These are phyloP conservation scores for Campopleginae sp. DNA, from an alignment of 2,888 invertebrate genomes.

Conservation along the genomic window DNA sequence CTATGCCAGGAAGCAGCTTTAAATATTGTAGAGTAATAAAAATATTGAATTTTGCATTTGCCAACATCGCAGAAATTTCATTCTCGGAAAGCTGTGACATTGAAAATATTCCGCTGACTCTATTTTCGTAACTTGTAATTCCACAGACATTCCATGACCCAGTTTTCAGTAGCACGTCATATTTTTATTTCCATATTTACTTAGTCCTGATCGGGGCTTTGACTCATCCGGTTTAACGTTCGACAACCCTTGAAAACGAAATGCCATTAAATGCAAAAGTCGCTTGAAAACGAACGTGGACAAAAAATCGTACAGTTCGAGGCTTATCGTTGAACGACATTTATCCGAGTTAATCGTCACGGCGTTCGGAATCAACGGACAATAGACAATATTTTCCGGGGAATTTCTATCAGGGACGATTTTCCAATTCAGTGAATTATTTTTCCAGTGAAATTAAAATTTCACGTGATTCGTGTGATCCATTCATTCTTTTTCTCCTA, in stretches of 20 bases:
- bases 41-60: constrained; percentile 18
- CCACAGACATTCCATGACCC: constrained; percentile 28
- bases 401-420: neutral
- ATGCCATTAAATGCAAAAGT: neutral
- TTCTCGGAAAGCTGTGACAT: constrained; percentile 28
- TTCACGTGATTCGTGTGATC: neutral
- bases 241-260: neutral
- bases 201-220: neutral
- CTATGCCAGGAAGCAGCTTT: neutral
- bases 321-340: neutral
- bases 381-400: too few relatives aligned
- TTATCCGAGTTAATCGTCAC: too few relatives aligned
- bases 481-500: neutral
- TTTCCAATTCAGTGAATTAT: neutral
- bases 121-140: constrained; percentile 25
- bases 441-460: neutral
- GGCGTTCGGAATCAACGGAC: too few relatives aligned
- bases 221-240: neutral
- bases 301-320: neutral
- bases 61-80: constrained; percentile 30
- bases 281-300: neutral
- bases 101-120: constrained; percentile 25
- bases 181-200: constrained; percentile 11
- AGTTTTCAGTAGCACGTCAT: neutral
- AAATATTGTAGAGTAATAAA: constrained; percentile 8